Evolutionary conservation across 2,797 vertebrate genomes (phyloP).

Genomic region (Micromesistius poutassou): DNA sequence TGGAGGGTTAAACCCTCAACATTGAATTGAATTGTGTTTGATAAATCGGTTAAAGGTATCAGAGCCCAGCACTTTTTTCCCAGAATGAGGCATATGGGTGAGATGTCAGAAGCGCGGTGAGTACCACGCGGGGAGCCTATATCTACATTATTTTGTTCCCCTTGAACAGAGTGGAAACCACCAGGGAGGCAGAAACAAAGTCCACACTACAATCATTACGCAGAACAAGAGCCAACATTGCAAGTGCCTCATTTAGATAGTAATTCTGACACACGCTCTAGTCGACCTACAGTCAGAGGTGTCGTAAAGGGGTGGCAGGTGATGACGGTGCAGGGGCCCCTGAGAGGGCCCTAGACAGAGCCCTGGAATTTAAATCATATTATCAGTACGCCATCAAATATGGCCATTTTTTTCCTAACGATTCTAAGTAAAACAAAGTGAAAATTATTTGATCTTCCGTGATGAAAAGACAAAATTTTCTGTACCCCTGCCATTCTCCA

Average conservation of each 20-base stretch:
- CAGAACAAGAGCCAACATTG: slow-evolving; percentile 29
- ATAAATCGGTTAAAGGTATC: too few relatives aligned
- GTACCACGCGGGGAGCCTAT: slow-evolving; percentile 49
- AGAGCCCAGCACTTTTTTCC: slow-evolving; percentile 35
- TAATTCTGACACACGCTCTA: background rate
- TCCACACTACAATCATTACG: slow-evolving; percentile 31
- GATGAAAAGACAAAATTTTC: background rate
- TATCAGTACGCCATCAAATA: background rate
- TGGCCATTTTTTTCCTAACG: background rate
- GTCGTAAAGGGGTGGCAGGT: background rate
- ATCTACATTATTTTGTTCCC: slow-evolving; percentile 22
- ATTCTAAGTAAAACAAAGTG: background rate
- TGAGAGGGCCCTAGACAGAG: background rate
- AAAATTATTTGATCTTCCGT: background rate
- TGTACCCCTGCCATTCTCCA: too few relatives aligned
- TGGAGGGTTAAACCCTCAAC: slow-evolving; percentile 40
- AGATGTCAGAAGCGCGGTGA: slow-evolving; percentile 60
- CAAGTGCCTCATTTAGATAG: slow-evolving; percentile 13
- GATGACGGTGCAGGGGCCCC: background rate
- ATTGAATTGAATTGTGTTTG: slow-evolving; percentile 29
- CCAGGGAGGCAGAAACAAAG: slow-evolving; percentile 61
- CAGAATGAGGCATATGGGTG: slow-evolving; percentile 37
- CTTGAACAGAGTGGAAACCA: slow-evolving; percentile 57
- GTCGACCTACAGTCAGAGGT: background rate
- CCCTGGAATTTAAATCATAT: background rate